phyloP scores from a whole-genome alignment of 2,797 vertebrate genomes.

The Rhodeus uyekii region DNA sequence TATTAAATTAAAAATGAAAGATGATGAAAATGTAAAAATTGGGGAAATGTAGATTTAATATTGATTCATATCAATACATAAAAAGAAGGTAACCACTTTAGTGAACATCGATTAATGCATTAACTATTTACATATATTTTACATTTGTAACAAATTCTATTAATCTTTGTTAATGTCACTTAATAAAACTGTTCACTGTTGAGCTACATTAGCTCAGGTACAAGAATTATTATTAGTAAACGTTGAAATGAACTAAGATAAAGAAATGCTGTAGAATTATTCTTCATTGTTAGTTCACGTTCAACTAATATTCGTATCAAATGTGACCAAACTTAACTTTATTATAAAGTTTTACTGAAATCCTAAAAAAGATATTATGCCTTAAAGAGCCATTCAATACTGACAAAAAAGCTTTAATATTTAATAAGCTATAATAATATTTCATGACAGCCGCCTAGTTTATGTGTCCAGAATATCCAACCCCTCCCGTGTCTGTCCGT shows the following conservation, averaged over 20 bases:
- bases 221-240: not conserved
- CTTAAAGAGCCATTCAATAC: not conserved
- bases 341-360: too few species aligned
- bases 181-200: not conserved
- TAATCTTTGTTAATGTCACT: not conserved
- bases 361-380: not conserved
- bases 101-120: not conserved
- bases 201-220: not conserved
- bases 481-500: slow-evolving; percentile 24
- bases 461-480: not conserved
- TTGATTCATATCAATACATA: not conserved
- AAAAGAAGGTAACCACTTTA: not conserved
- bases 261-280: not conserved
- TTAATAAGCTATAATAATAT: not conserved
- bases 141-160: not conserved
- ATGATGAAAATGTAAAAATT: not conserved
- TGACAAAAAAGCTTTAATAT: not conserved
- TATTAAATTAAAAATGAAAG: not conserved
- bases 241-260: not conserved
- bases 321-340: not conserved
- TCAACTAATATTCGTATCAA: not conserved
- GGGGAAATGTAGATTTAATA: not conserved
- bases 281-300: not conserved
- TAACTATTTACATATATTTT: not conserved
- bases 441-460: not conserved